These are phyloP conservation scores for Trileptium ribeirensis DNA, from an alignment of 2,888 invertebrate species.

Conservation along the genomic window DNA sequence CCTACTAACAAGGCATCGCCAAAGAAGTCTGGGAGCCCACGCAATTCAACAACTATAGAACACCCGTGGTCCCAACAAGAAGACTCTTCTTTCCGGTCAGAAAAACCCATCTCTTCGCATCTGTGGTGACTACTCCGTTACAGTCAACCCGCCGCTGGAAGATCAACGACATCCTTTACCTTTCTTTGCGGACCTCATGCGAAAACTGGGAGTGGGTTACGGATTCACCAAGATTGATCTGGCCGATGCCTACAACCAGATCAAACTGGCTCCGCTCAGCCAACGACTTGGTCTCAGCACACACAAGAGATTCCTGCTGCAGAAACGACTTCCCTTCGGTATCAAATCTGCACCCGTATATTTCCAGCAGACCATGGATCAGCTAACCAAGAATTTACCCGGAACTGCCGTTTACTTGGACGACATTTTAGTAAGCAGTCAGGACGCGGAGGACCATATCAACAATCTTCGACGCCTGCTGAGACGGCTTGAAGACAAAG, in stretches of 20 bases:
- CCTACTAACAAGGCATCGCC: slow-evolving; percentile 17
- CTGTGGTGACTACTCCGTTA: background rate
- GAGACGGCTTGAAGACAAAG: background rate
- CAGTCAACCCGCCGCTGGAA: slow-evolving; percentile 3
- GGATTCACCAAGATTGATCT: background rate
- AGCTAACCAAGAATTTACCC: slow-evolving; percentile 36
- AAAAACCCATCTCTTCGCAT: background rate
- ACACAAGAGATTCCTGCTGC: background rate
- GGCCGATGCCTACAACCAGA: slow-evolving; percentile 5
- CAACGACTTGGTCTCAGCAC: background rate
- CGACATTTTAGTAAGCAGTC: slow-evolving; percentile 29
- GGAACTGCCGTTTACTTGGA: slow-evolving; percentile 34
- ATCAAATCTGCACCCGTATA: background rate
- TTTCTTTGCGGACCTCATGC: background rate
- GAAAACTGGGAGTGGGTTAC: background rate
- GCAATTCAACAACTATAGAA: slow-evolving; percentile 16
- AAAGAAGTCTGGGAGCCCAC: slow-evolving; percentile 26
- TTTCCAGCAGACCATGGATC: slow-evolving; percentile 35
- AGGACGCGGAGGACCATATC: background rate
- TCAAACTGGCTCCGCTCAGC: background rate
- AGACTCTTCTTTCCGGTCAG: background rate
- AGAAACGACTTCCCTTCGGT: background rate
- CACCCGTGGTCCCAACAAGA: background rate
- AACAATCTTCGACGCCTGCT: slow-evolving; percentile 11
- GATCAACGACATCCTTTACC: background rate